Evolutionary conservation across 2,113 vertebrate genomes (phyloP), one percentile per base, ranked within the genome.

Genomic region (Prolemur simus): DNA sequence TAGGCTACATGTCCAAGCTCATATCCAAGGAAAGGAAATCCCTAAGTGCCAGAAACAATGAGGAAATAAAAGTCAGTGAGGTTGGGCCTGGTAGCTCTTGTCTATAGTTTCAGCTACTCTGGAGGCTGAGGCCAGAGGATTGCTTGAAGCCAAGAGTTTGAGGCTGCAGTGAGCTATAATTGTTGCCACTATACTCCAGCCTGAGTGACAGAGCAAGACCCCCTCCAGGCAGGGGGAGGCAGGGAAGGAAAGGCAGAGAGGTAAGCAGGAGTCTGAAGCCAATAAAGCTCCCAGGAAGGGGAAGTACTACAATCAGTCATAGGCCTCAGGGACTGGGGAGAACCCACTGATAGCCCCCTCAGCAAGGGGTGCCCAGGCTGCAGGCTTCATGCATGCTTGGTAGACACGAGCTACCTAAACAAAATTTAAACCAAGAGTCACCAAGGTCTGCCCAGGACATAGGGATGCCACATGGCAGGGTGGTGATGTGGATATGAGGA

Each of bases 31-130:
- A 91, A 86, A 29, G 13, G 42, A 94, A 89, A 45, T 49, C 17
- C n/a, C 21, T 27, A 71, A 85, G 39, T 66, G 21, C 56, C 66
- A 84, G 74, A 84, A 96, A 93, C 56, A 92, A 89, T 34, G 45
- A 90, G 34, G 64, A 85, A 80, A 84, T 69, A 90, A 95, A 95
- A 81, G 73, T 66, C 58, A 91, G 54, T 82, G 63, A 66, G 27
- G 10, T 63, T 63, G 60, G 60, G 27, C 60, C 29, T 13, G 11
- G 60, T 63, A 63, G 60, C 27, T 63, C 27, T 27, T 63, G 60
- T 63, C 60, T 29, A 10, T 13, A 63, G 60, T 63, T 63, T 25
- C 25, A 63, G 27, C 60, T 63, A 63, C 25, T 29, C 60, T 29
- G 10, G 60, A 63, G 25, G 1, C 27, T 12, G 27, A 63, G 25